phyloP scores from a whole-genome alignment of 2,888 invertebrate genomes.

The Chalcis sispes region DNA sequence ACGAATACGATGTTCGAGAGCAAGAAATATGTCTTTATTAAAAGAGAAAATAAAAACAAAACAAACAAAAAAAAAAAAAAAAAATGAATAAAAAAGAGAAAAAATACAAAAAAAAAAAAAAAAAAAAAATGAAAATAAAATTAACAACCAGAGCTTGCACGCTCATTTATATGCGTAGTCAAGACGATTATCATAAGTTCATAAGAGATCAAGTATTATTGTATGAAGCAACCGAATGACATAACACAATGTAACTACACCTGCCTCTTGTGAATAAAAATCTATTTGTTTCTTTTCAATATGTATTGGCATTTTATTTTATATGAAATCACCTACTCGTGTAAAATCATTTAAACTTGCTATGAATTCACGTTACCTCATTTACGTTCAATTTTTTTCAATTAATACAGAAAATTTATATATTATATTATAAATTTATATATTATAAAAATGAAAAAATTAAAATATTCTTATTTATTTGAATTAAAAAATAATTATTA shows the following conservation, averaged over 20 bases:
- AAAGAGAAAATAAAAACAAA: slow-evolving; percentile 41
- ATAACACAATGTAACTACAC: slow-evolving; percentile 73
- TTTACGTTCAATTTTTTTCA: too few relatives aligned
- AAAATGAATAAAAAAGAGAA: background rate
- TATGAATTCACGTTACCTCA: too few relatives aligned
- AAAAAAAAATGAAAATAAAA: background rate
- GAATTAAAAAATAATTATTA: too few relatives aligned
- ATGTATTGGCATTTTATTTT: slow-evolving; percentile 24
- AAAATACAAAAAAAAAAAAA: slow-evolving; percentile 36
- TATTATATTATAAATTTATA: too few relatives aligned
- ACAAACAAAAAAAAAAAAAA: slow-evolving; percentile 19
- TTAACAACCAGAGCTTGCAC: slow-evolving; percentile 62
- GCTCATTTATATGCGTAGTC: slow-evolving; percentile 72
- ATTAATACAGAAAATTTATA: too few relatives aligned
- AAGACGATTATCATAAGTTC: slow-evolving; percentile 68
- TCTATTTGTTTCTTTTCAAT: slow-evolving; percentile 76
- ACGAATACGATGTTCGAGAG: slow-evolving; percentile 34
- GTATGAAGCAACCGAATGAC: slow-evolving; percentile 70
- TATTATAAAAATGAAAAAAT: too few relatives aligned
- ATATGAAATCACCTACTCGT: too few relatives aligned
- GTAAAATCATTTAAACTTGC: too few relatives aligned
- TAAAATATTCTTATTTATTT: too few relatives aligned
- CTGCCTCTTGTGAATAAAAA: slow-evolving; percentile 77
- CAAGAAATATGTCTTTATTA: slow-evolving; percentile 42
- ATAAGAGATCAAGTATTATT: slow-evolving; percentile 64